Evolutionary conservation across 2,888 invertebrate species (phyloP).

Genomic region (Rhingia campestris): DNA sequence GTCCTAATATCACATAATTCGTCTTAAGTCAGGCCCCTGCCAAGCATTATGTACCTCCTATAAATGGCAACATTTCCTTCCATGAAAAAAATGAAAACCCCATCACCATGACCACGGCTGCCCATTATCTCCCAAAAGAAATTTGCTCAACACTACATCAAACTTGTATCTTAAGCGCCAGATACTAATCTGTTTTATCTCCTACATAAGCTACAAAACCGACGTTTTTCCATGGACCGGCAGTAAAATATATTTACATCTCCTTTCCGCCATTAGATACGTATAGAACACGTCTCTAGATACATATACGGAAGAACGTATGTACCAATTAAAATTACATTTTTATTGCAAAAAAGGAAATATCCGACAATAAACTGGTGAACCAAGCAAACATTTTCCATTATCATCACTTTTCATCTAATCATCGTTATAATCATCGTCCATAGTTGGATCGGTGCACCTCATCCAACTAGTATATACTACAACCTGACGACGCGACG

Average conservation of each 20-base stretch:
- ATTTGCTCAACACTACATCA: constrained; percentile 31
- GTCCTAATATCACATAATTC: no score
- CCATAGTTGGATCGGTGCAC: constrained; percentile 35
- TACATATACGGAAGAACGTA: not conserved
- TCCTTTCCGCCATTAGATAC: not conserved
- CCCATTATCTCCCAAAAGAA: not conserved
- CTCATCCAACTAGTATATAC: constrained; percentile 54
- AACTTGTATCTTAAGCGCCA: constrained; percentile 15
- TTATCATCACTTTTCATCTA: constrained; percentile 73
- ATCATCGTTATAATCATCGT: constrained; percentile 63
- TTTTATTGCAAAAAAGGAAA: constrained; percentile 56
- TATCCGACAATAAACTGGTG: constrained; percentile 56
- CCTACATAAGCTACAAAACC: constrained; percentile 16
- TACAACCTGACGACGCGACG: constrained; percentile 36
- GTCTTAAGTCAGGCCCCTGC: no score
- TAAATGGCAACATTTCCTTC: no score
- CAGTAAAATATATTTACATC: constrained; percentile 30
- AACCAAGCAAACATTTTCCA: constrained; percentile 65
- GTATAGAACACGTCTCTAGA: not conserved
- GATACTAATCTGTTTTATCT: constrained; percentile 34
- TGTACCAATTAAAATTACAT: constrained; percentile 64
- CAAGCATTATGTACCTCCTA: no score
- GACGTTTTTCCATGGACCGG: not conserved
- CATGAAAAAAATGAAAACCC: no score
- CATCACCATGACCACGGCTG: not conserved